phyloP scores from a whole-genome alignment of 2,113 vertebrate species.

The Ondatra zibethicus region DNA sequence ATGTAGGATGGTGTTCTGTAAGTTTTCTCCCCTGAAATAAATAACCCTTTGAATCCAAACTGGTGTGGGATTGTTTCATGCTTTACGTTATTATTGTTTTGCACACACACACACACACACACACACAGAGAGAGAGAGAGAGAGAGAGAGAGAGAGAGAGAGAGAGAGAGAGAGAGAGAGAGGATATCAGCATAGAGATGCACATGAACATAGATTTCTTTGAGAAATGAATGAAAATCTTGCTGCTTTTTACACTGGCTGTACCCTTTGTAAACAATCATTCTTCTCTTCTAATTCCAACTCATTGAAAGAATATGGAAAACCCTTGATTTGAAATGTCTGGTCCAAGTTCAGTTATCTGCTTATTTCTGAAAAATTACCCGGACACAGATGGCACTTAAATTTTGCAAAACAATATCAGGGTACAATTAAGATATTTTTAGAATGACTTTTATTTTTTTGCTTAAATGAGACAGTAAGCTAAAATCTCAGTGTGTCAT shows the following conservation, averaged over 20 bases:
- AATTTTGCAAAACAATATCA: conserved; percentile 32
- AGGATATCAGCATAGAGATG: neutral
- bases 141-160: neutral
- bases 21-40: too few species aligned
- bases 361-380: conserved; percentile 40
- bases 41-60: too few species aligned
- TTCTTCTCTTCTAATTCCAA: neutral
- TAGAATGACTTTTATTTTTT: conserved; percentile 26
- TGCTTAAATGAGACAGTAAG: conserved; percentile 58
- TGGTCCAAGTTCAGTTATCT: conserved; percentile 19
- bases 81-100: neutral
- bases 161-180: neutral
- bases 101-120: neutral
- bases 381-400: neutral
- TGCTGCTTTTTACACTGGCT: neutral
- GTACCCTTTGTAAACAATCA: neutral
- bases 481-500: conserved; percentile 60
- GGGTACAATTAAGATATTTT: conserved; percentile 38
- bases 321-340: conserved; percentile 11
- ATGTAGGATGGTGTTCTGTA: too few species aligned
- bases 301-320: neutral
- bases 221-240: neutral
- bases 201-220: neutral
- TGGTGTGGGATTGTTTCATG: too few species aligned
- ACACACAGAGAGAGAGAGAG: neutral